Evolutionary conservation across 2,888 invertebrate genomes (phyloP).

Genomic region (Pachydiplax longipennis): DNA sequence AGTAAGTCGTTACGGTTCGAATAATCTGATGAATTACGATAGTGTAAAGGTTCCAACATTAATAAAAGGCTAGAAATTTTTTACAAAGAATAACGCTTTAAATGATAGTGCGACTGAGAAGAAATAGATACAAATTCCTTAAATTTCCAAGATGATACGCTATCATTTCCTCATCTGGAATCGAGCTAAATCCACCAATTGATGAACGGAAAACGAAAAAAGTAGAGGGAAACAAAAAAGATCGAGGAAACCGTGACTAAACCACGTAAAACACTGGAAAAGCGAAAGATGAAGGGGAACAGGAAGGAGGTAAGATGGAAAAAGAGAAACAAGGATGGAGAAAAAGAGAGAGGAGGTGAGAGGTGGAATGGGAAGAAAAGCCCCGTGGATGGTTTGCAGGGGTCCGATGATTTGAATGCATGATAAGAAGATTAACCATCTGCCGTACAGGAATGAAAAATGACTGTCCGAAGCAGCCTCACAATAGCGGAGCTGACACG

Average conservation of each 20-base stretch:
- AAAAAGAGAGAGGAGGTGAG: constrained; percentile 49
- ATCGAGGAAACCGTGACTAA: constrained; percentile 11
- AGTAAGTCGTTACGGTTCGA: too few relatives aligned
- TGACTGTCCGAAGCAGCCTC: constrained; percentile 25
- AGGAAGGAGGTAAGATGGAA: constrained; percentile 37
- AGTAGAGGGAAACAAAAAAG: too few relatives aligned
- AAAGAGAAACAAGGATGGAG: constrained; percentile 15
- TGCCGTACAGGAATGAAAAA: constrained; percentile 41
- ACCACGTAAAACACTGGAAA: constrained; percentile 49
- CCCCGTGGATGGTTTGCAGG: constrained; percentile 50
- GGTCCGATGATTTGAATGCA: constrained; percentile 49
- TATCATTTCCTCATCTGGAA: too few relatives aligned
- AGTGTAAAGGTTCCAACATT: too few relatives aligned
- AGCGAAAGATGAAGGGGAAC: constrained; percentile 45
- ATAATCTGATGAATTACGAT: too few relatives aligned
- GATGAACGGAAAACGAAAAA: too few relatives aligned
- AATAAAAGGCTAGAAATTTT: too few relatives aligned
- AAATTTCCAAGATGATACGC: too few relatives aligned
- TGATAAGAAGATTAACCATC: constrained; percentile 50
- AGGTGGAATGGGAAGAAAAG: constrained; percentile 44
- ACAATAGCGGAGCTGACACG: constrained; percentile 18
- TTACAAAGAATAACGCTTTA: too few relatives aligned
- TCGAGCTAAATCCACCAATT: too few relatives aligned
- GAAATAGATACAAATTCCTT: too few relatives aligned
- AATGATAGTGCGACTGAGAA: too few relatives aligned